Percentiles rank a stretch among this genome's conserved stretches.
Conservation (phyloP, 2,888 invertebrate species). For the Tryphoninae sp. region DNA sequence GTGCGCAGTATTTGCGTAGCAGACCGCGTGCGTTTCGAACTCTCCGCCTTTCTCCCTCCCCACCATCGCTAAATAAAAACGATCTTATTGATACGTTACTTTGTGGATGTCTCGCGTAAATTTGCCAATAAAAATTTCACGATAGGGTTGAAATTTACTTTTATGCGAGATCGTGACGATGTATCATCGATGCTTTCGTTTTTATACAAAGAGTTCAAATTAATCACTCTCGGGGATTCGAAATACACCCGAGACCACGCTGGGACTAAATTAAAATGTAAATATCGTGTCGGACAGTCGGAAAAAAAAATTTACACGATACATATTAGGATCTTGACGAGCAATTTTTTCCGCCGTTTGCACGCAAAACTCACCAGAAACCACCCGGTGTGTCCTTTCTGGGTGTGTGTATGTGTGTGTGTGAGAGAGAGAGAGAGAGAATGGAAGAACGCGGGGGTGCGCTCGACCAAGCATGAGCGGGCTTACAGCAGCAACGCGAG, state of each 20-base stretch:
- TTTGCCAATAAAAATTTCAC: too few relatives aligned
- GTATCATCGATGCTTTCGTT: neutral
- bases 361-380: constrained; percentile 45
- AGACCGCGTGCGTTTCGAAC: neutral
- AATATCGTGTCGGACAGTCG: constrained; percentile 2
- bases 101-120: neutral
- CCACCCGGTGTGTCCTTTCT: constrained; percentile 39
- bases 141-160: neutral
- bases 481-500: constrained; percentile 49
- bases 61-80: neutral
- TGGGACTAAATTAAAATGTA: constrained; percentile 14
- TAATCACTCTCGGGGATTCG: neutral
- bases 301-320: constrained; percentile 18
- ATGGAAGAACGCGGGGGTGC: neutral
- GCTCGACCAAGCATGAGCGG: constrained; percentile 26
- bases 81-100: neutral
- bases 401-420: neutral
- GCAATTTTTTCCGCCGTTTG: constrained; percentile 38
- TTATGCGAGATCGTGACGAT: neutral
- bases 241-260: neutral
- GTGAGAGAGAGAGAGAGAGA: neutral
- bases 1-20: constrained; percentile 1
- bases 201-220: neutral
- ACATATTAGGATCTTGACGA: constrained; percentile 40
- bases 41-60: neutral